Evolutionary conservation across 1,140 invertebrate species (phyloP).

Genomic region (Magallana ariakensis): DNA sequence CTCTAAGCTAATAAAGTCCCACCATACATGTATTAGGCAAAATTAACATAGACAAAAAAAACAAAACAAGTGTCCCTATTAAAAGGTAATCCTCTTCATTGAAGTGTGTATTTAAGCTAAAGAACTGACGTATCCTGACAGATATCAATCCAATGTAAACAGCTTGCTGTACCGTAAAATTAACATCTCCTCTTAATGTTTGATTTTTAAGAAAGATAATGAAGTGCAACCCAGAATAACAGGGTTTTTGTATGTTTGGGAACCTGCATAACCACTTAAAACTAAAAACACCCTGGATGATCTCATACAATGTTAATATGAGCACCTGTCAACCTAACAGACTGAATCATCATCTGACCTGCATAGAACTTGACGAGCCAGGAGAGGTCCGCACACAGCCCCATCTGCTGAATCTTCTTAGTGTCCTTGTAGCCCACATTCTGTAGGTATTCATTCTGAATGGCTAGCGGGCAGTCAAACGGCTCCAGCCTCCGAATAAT

Average conservation of each 20-base stretch:
- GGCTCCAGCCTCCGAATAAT: slow-evolving; percentile 78
- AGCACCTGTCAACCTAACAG: neutral
- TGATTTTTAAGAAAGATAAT: too few species aligned
- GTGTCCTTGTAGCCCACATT: slow-evolving; percentile 76
- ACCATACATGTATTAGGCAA: too few species aligned
- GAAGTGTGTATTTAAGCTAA: too few species aligned
- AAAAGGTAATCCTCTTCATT: too few species aligned
- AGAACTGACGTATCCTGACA: too few species aligned
- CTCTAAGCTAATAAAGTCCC: too few species aligned
- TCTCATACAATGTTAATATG: neutral
- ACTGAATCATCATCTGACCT: slow-evolving; percentile 65
- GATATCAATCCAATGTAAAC: too few species aligned
- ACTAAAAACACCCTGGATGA: neutral
- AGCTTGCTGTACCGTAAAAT: too few species aligned
- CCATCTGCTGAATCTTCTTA: slow-evolving; percentile 76
- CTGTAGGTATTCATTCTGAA: slow-evolving; percentile 78
- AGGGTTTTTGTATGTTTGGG: neutral
- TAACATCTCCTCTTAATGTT: too few species aligned
- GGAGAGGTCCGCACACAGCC: slow-evolving; percentile 69
- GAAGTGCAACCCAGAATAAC: neutral
- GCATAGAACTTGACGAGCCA: slow-evolving; percentile 79
- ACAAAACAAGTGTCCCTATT: too few species aligned
- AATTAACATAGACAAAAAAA: too few species aligned
- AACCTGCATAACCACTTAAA: slow-evolving; percentile 1
- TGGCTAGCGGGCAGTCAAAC: slow-evolving; percentile 75